A percentile compares a stretch with the other conserved stretches of the same genome.
phyloP scores from a whole-genome alignment of 2,113 vertebrate genomes.

The Edolisoma coerulescens region DNA sequence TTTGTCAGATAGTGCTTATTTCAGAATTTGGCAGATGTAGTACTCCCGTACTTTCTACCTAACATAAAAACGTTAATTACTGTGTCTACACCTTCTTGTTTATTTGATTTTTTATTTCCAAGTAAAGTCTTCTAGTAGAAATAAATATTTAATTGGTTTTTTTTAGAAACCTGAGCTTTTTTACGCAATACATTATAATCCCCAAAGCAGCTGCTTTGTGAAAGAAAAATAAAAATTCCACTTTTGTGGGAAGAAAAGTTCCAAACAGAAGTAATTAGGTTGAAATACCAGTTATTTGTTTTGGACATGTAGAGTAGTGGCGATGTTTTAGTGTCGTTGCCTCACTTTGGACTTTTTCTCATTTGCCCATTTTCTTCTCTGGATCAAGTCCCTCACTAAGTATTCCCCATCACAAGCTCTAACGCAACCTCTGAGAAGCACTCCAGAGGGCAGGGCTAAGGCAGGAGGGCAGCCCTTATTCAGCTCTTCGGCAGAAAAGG shows the following conservation, averaged over 20 bases:
- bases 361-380: background rate
- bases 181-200: background rate
- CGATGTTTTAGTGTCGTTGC: background rate
- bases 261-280: background rate
- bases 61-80: background rate
- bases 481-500: background rate
- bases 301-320: background rate
- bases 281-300: background rate
- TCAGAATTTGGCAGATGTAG: background rate
- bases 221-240: background rate
- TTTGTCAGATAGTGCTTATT: background rate
- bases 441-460: background rate
- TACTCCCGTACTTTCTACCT: background rate
- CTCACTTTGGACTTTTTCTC: background rate
- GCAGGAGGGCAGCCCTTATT: background rate
- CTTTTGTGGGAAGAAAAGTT: background rate
- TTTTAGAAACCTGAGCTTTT: background rate
- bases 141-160: background rate
- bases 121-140: background rate
- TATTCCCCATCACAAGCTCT: background rate
- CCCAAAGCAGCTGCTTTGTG: background rate
- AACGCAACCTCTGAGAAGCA: background rate
- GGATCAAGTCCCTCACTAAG: background rate
- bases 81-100: background rate
- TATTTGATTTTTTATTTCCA: background rate